Base-by-base conservation (phyloP, 2,888 invertebrate genomes). In the Cremastinae sp. region DNA sequence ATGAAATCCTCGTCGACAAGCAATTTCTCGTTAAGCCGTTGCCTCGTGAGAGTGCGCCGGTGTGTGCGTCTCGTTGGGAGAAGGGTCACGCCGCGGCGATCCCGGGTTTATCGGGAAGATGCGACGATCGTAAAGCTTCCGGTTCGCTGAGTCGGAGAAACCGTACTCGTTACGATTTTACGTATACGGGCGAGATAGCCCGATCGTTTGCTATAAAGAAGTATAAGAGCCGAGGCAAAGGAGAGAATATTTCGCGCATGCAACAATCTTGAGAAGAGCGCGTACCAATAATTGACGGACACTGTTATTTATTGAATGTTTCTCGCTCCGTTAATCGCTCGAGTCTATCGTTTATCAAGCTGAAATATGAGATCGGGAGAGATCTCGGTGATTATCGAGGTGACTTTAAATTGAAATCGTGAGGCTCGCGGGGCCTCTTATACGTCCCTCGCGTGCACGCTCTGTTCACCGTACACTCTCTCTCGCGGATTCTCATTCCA, bases 341-440 rank as follows among this genome's bases (percentile, higher is more conserved):
- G 74, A 66, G 53, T 70, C 75, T 77, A 80, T 79, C 82, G 82
- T 81, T 75, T 80, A 79, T 78, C 78, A 80, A 71, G 49, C 38
- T 59, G 79, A 82, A 68, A 70, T 79, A 75, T 62, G 69, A 69
- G 78, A 78, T 73, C 76, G 53, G 43, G 62, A 34, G 56, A 65
- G 71, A 74, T 68, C 47, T 45, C 47, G n/a, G 49, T 81, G 81
- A 86, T 85, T 76, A 59, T 59, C 10, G 82, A 82, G 79, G 80
- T 76, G 82, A 79, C 80, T 81, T 82, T 82, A 80, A 87, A 87
- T 87, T 86, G 84, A 87, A 86, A 86, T 83, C 83, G 83, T 78
- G 81, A 53, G 53, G 28, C 78, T 75, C 80, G 79, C 75, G 34
- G 22, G 43, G 10, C 41, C 36, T 5, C n/a, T n/a, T n/a, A n/a